Base-by-base conservation (phyloP, 2,113 vertebrate species). In the Chiloscyllium plagiosum region DNA sequence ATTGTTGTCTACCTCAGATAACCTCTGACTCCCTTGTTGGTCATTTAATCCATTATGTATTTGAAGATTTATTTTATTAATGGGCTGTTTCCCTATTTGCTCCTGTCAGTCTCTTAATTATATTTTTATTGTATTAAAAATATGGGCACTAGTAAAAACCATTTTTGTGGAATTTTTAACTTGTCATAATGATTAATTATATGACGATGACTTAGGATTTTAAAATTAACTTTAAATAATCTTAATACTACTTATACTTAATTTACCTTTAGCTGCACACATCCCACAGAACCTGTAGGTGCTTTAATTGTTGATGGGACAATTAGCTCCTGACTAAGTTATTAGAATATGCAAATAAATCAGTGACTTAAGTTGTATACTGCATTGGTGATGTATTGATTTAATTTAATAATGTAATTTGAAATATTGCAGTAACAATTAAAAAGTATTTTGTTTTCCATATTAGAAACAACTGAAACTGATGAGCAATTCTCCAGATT, bases 351-450 rank as follows among this genome's bases (percentile, higher is more conserved):
- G 94, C 97, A 96, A 97, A 93, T 96, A 97, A 97, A 97, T 97
- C 97, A 97, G 96, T 96, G 97, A 97, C 97, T 96, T 97, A 19
- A 22, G 96, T 68, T 61, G 96, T 94, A 95, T 96, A 95, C 97
- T 97, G 96, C 96, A 95, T 68, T 85, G 97, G 96, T 96, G 96
- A 97, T 97, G 96, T 97, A 97, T 96, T 85, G 93, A 96, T 96
- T 96, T 96, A 4, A 66, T 97, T 96, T 96, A 96, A 95, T 96
- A 96, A 96, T 66, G 65, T 96, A 96, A 96, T 61, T 96, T 96
- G 96, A 97, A 97, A 97, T 96, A 97, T 96, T 97, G 97, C 97
- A 97, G 97, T 97, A 97, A 97, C 95, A 97, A 97, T 98, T 97
- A 98, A 97, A 96, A 96, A 96, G 95, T 47, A 96, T 93, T 42